Evolutionary conservation across 2,113 vertebrate species (phyloP).

Genomic region (Amblyopsis rosae): DNA sequence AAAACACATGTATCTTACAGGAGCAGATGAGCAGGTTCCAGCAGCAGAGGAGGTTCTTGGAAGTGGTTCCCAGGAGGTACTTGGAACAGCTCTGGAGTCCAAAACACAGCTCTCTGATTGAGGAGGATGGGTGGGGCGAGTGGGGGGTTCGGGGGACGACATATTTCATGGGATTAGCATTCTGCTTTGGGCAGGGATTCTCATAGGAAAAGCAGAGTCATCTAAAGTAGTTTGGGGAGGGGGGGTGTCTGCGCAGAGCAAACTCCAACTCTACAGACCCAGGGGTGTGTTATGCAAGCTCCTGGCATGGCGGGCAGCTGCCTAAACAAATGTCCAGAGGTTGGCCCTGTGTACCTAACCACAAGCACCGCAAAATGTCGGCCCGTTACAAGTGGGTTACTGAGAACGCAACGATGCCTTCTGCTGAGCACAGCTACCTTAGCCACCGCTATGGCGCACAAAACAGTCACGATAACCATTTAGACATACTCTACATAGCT

Average conservation of each 20-base stretch:
- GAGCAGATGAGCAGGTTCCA: slow-evolving; percentile 96
- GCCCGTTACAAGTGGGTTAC: too few species aligned
- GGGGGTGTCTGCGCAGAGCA: background rate
- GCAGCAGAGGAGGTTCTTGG: slow-evolving; percentile 84
- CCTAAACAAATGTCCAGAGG: slow-evolving; percentile 41
- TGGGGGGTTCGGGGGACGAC: background rate
- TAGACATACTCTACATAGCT: too few species aligned
- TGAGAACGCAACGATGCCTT: too few species aligned
- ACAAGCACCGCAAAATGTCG: background rate
- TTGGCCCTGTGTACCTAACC: background rate
- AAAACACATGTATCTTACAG: slow-evolving; percentile 73
- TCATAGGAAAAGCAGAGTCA: slow-evolving; percentile 4
- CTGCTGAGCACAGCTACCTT: too few species aligned
- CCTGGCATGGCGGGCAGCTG: slow-evolving; percentile 45
- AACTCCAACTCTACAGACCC: slow-evolving; percentile 5
- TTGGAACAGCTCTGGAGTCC: slow-evolving; percentile 89
- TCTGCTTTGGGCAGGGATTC: slow-evolving; percentile 17
- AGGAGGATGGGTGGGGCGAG: slow-evolving; percentile 17
- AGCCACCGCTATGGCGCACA: too few species aligned
- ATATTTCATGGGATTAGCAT: slow-evolving; percentile 64
- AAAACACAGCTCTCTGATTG: slow-evolving; percentile 88
- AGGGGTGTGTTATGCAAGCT: slow-evolving; percentile 48
- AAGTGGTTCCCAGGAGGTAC: slow-evolving; percentile 88
- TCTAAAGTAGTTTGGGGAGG: background rate
- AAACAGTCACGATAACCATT: too few species aligned